phyloP scores from a whole-genome alignment of 2,113 vertebrate genomes.

The Tupaia chinensis region DNA sequence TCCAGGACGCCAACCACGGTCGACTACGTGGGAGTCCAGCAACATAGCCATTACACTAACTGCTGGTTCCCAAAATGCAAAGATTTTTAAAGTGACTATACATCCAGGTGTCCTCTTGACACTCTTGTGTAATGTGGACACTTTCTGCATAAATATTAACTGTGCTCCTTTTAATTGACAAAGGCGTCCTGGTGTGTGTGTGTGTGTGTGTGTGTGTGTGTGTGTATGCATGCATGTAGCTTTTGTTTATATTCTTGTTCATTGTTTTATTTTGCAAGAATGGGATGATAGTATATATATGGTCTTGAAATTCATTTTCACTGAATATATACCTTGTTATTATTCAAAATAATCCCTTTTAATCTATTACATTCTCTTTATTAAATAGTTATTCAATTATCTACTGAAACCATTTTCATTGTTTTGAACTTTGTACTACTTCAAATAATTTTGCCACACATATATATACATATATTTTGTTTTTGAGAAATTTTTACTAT shows the following conservation, averaged over 20 bases:
- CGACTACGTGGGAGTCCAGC: too few relatives aligned
- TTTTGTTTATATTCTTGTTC: background rate
- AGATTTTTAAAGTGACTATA: background rate
- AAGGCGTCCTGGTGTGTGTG: background rate
- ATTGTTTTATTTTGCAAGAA: background rate
- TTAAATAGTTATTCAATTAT: slow-evolving; percentile 14
- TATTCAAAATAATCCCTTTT: slow-evolving; percentile 15
- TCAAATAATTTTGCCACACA: background rate
- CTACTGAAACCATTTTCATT: background rate
- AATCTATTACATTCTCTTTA: background rate
- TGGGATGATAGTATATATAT: background rate
- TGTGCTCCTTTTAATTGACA: background rate
- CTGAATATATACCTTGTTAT: background rate
- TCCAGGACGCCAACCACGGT: too few relatives aligned
- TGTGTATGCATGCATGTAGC: background rate
- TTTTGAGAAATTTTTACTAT: too few relatives aligned
- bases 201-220: background rate
- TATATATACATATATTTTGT: background rate
- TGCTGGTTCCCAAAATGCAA: too few relatives aligned
- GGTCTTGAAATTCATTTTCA: background rate
- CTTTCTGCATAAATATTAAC: slow-evolving; percentile 3
- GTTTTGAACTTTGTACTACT: background rate
- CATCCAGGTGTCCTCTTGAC: background rate
- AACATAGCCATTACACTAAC: too few relatives aligned
- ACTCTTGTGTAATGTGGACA: background rate